Evolutionary conservation across 2,888 invertebrate species (phyloP), one percentile per base, ranked within the genome.

Genomic region (Mythimna lalbum): DNA sequence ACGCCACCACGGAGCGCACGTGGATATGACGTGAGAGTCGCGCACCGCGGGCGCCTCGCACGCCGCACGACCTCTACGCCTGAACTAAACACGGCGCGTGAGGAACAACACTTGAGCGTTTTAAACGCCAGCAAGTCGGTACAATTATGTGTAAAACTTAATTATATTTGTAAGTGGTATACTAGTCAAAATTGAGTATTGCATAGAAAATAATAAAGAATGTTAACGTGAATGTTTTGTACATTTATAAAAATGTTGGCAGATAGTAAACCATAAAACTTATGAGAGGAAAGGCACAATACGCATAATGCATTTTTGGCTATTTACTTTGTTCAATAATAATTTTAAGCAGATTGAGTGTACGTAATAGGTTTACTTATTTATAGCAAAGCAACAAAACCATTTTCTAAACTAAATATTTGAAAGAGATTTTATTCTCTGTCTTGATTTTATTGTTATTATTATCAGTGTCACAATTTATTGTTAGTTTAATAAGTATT

Each of bases 51-150:
- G 82, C 82, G 27, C 84, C 85, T n/a, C 93, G 86, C 83, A 93
- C 95, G 56, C 94, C 94, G 19, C 94, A 94, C 62, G 95, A 95
- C 78, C 91, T 95, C 19, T 95, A 95, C 88, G 95, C 94, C 56
- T 93, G 80, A 90, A 80, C 55, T 17, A 63, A 63, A 55, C 17
- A 77, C 56, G 49, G 23, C 57, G 66, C 67, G 39, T 57, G 52
- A 72, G 21, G 49, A 70, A 63, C 53, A 53, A 52, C 1, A 61
- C 69, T 69, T 69, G 39, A 64, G 27, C 73, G 74, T 76, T 79
- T 47, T 60, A 69, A 83, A 81, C 69, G 70, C 65, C 60, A 75
- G 53, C 77, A 76, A 68, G 65, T 61, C 49, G 31, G 7, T 59
- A 72, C 31, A 75, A 62, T 59, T 66, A 64, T 60, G 49, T 76